Percentiles rank a stretch among this genome's conserved stretches.
These are phyloP conservation scores for Homarus americanus DNA, from an alignment of 1,140 invertebrate species.

Conservation along the genomic window DNA sequence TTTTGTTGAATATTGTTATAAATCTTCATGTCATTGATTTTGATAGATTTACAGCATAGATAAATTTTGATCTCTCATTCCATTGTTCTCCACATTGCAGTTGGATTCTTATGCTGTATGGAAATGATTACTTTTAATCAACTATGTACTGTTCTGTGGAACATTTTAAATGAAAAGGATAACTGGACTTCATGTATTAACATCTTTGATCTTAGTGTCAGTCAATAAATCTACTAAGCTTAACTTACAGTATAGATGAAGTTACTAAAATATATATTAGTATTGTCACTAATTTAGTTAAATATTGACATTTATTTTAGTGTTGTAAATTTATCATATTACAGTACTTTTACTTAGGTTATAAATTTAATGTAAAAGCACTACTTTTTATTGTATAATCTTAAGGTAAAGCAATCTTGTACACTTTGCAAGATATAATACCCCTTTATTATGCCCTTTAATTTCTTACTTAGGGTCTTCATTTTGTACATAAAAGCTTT, in stretches of 20 bases:
- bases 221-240: background rate
- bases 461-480: conserved; percentile 46
- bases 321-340: too few species aligned
- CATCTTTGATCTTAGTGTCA: background rate
- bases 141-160: too few species aligned
- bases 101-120: too few species aligned
- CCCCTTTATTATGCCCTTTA: conserved; percentile 24
- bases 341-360: background rate
- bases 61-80: too few species aligned
- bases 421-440: background rate
- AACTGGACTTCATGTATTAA: background rate
- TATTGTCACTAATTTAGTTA: background rate
- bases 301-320: background rate
- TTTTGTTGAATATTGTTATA: too few species aligned
- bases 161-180: too few species aligned
- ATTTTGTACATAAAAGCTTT: conserved; percentile 37
- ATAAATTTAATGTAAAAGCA: background rate
- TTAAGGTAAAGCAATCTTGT: background rate
- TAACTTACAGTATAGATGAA: too few species aligned
- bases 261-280: background rate
- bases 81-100: too few species aligned
- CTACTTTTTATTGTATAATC: background rate
- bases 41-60: too few species aligned
- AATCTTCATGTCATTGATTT: too few species aligned
- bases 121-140: too few species aligned